A percentile compares a stretch with the other conserved stretches of the same genome.
Evolutionary conservation across 2,797 vertebrate genomes (phyloP).

Genomic region (Percopsis omiscomaycus): DNA sequence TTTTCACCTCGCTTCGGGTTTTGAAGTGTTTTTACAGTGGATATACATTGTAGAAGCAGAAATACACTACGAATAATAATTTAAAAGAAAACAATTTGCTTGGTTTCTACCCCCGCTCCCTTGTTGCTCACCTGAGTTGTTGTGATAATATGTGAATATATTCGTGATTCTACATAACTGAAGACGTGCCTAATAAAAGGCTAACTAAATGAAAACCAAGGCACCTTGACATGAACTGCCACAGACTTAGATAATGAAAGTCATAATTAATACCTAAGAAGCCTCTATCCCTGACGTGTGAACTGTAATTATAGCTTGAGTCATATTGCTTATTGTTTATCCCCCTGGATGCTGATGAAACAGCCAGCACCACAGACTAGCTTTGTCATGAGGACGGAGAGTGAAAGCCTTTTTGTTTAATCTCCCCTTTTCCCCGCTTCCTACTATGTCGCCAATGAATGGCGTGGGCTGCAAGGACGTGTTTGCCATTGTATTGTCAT

Average conservation of each 20-base stretch:
- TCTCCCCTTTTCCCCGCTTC: constrained; percentile 51
- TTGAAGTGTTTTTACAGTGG: no score
- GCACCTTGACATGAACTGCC: constrained; percentile 5
- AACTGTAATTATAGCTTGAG: constrained; percentile 46
- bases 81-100: no score
- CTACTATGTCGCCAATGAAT: constrained; percentile 57
- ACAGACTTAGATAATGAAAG: background rate
- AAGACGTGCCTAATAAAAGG: no score
- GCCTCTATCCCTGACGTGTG: constrained; percentile 25
- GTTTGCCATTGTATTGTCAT: constrained; percentile 64
- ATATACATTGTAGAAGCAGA: no score
- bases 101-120: no score
- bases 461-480: constrained; percentile 60
- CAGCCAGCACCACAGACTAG: constrained; percentile 35
- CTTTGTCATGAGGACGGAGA: constrained; percentile 45
- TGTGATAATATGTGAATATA: no score
- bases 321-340: constrained; percentile 45
- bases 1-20: no score
- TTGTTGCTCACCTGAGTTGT: no score
- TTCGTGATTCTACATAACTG: no score
- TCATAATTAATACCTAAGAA: constrained; percentile 37
- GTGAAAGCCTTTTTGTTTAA: constrained; percentile 45
- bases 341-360: constrained; percentile 30
- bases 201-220: background rate
- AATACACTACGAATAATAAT: no score